Evolutionary conservation across 1,140 invertebrate species (phyloP), one percentile per base, ranked within the genome.

Genomic region (Harlomillsia oculata): DNA sequence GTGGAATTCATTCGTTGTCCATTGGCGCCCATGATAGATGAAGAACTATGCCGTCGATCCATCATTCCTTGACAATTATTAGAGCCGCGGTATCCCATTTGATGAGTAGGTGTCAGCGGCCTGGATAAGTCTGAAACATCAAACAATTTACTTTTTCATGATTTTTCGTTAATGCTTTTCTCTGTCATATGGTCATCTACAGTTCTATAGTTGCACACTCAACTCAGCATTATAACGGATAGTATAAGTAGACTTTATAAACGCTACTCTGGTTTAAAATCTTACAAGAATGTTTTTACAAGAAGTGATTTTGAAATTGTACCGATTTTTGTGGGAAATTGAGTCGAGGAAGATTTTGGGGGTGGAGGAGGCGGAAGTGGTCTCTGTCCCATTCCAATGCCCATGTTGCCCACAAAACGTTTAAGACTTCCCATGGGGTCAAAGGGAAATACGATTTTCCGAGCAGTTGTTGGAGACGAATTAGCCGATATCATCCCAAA

Each of bases 341-440:
- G 59, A 8, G 57, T 55, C 16, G 50, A 49, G 14, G 56, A 28
- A 5, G 57, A 37, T 36, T 59, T 64, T 11, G 75, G 75, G 3
- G 73, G 63, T 11, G 75, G 75, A 3, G 73, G 63, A 13, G 74
- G 67, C 6, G 75, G 75, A n/a, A 75, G 64, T n/a, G 74, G 74
- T 46, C 75, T 59, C 11, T 69, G 70, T 21, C 69, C 71, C 68
- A 77, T 75, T 56, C 74, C 71, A n/a, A n/a, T n/a, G n/a, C n/a
- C n/a, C n/a, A n/a, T n/a, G n/a, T n/a, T n/a, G 21, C 54, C 52
- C 3, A 60, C 34, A 30, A 60, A 53, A 53, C 74, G 63, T 54
- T 71, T 74, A 16, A 76, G 67, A 62, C 72, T 77, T 5, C 72
- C 75, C 61, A 76, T 69, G 30, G 75, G 74, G 63, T 72, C 70